phyloP scores from a whole-genome alignment of 1,140 invertebrate genomes.

The Odontomachus brunneus region DNA sequence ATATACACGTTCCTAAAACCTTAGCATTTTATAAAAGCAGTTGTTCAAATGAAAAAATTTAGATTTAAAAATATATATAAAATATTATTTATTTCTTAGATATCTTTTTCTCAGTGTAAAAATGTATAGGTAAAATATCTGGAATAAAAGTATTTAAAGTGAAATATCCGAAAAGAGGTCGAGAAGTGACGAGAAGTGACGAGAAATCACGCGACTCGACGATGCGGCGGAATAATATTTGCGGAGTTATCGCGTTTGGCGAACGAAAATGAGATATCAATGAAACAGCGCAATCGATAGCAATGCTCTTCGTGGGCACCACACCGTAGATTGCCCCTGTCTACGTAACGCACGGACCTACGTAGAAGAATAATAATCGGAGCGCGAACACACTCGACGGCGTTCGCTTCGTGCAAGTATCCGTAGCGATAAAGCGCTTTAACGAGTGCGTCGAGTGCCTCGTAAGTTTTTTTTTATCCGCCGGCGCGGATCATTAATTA shows the following conservation, averaged over 20 bases:
- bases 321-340: constrained; percentile 11
- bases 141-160: too few species aligned
- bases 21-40: too few species aligned
- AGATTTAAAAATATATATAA: too few species aligned
- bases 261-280: constrained; percentile 3
- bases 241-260: neutral
- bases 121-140: too few species aligned
- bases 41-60: too few species aligned
- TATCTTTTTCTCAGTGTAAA: too few species aligned
- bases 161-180: too few species aligned
- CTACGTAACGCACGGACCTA: constrained; percentile 40
- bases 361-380: constrained; percentile 63
- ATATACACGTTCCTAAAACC: too few species aligned
- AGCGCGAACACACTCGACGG: constrained; percentile 49
- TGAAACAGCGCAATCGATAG: constrained; percentile 5
- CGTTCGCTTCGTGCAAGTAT: constrained; percentile 64
- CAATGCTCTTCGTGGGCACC: neutral
- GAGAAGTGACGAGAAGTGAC: too few species aligned
- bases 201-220: neutral
- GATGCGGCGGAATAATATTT: neutral
- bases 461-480: constrained; percentile 50
- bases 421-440: constrained; percentile 69
- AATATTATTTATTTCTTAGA: too few species aligned
- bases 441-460: constrained; percentile 72
- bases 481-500: constrained; percentile 71